Evolutionary conservation across 2,888 invertebrate genomes (phyloP).

Genomic region (Isotomurus palustris): DNA sequence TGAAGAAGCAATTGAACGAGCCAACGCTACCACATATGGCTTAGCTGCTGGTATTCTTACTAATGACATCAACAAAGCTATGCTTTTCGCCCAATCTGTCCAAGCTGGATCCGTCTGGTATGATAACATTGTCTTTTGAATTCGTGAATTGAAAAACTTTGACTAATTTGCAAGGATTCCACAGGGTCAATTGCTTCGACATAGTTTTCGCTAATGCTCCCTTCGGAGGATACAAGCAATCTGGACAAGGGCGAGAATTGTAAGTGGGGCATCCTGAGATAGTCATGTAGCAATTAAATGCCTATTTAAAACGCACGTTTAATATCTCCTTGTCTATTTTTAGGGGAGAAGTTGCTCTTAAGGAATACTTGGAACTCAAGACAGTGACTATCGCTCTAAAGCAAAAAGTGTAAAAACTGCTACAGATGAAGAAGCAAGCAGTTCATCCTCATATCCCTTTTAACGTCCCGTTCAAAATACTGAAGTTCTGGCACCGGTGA

Average conservation of each 20-base stretch:
- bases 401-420: slow-evolving; percentile 41
- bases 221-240: slow-evolving; percentile 83
- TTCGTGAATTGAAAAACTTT: too few species aligned
- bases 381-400: slow-evolving; percentile 62
- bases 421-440: too few species aligned
- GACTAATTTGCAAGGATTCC: too few species aligned
- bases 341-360: slow-evolving; percentile 72
- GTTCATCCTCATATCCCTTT: too few species aligned
- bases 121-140: slow-evolving; percentile 35
- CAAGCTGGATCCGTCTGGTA: slow-evolving; percentile 79
- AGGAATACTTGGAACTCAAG: slow-evolving; percentile 73
- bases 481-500: too few species aligned
- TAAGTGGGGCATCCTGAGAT: slow-evolving; percentile 45
- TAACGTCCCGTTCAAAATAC: too few species aligned
- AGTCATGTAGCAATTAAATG: neutral
- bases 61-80: slow-evolving; percentile 69
- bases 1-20: slow-evolving; percentile 72
- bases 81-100: slow-evolving; percentile 67
- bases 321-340: slow-evolving; percentile 47
- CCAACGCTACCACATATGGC: slow-evolving; percentile 75
- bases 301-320: neutral
- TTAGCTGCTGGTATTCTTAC: slow-evolving; percentile 79
- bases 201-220: slow-evolving; percentile 69
- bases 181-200: slow-evolving; percentile 72
- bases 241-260: slow-evolving; percentile 75